Base-by-base conservation (phyloP, 2,113 vertebrate species). In the Pica pica region DNA sequence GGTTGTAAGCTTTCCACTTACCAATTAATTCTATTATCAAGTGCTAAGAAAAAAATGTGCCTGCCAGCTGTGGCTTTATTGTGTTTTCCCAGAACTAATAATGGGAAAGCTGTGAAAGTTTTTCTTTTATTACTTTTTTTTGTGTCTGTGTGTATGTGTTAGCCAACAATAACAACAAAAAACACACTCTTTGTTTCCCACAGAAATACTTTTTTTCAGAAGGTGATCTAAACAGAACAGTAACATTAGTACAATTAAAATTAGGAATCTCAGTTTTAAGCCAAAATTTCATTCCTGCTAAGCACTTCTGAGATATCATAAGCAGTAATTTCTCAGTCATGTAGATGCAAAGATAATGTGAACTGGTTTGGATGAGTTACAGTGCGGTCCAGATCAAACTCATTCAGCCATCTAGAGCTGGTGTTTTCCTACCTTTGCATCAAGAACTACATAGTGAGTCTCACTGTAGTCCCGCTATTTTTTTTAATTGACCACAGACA, bases 21-120 rank as follows among this genome's bases (percentile, higher is more conserved):
- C 95, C 97, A 98, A 97, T 98, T 98, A 98, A 98, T 98, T 98
- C 96, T 98, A 97, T 98, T 98, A 98, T 98, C 98, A 98, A 98
- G 97, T 95, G 93, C 94, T 97, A 98, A 97, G 97, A 96, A 97
- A 98, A 97, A 97, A 98, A 98, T 98, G 97, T 94, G 97, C 91
- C 97, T 97, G 97, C 98, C 98, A 98, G 98, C 98, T 98, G 98
- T 97, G 97, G 97, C 96, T 97, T 98, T 98, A 98, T 98, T 98
- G 95, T 98, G 97, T 97, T 97, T 97, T 97, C 97, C 95, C 97
- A 97, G 98, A 98, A 98, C 95, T 97, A 98, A 98, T 97, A 98
- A 98, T 96, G 95, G 97, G 92, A 97, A 98, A 97, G 73, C 97
- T 97, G 95, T 94, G 95, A 88, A 97, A 97, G 89, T 95, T 90